Evolutionary conservation across 1,140 invertebrate species (phyloP).

Genomic region (Lamellibrachia luymesi): DNA sequence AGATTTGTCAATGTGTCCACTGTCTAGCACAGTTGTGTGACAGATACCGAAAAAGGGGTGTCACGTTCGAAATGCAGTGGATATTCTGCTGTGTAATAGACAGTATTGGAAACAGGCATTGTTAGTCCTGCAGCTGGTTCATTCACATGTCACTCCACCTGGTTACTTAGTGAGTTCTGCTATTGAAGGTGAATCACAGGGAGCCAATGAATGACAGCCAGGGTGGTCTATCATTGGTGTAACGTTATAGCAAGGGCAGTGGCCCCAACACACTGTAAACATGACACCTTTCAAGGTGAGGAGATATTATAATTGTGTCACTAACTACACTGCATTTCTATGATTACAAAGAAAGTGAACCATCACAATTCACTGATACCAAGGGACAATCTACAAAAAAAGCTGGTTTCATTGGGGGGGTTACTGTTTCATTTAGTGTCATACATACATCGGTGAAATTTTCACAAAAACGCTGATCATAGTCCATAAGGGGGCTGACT

Average conservation of each 20-base stretch:
- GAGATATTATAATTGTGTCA: neutral
- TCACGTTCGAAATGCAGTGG: neutral
- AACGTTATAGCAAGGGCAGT: neutral
- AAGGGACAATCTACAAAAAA: too few relatives aligned
- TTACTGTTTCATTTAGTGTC: too few relatives aligned
- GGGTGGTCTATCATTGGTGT: neutral
- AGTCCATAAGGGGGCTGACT: too few relatives aligned
- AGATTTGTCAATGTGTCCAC: constrained; percentile 4
- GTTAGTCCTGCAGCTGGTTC: neutral
- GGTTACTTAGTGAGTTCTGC: neutral
- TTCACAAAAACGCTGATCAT: too few relatives aligned
- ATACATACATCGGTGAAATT: too few relatives aligned
- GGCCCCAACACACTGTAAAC: neutral
- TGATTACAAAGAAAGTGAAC: too few relatives aligned
- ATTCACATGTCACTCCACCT: too few relatives aligned
- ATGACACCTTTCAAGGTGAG: neutral
- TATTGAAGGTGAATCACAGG: neutral
- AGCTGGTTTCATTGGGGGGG: too few relatives aligned
- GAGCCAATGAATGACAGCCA: neutral
- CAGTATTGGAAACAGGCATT: neutral
- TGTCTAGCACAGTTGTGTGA: neutral
- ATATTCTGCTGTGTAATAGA: neutral
- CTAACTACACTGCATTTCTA: neutral
- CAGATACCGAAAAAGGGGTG: neutral
- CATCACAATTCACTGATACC: too few relatives aligned